Conservation (phyloP, 2,888 invertebrate species). For the Dexiosoma caninum region DNA sequence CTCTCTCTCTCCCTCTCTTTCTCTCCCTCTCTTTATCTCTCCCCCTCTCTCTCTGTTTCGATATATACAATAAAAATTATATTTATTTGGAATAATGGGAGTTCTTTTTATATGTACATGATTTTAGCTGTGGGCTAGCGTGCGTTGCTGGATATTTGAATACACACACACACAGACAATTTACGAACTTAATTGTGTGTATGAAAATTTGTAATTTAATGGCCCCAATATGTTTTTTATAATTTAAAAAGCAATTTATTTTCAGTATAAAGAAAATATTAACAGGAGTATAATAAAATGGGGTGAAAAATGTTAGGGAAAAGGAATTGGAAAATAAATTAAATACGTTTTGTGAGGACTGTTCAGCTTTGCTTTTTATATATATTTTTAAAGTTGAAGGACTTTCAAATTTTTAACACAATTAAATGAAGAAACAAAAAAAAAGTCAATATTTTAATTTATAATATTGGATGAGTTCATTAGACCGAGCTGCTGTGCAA, state of each 20-base stretch:
- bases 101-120: slow-evolving; percentile 3
- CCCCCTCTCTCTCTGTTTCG: no score
- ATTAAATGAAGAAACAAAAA: no score
- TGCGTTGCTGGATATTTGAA: background rate
- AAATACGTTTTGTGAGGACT: no score
- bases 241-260: slow-evolving; percentile 35
- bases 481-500: no score
- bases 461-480: no score
- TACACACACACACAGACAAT: slow-evolving; percentile 2
- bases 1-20: no score
- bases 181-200: slow-evolving; percentile 52
- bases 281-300: no score
- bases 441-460: background rate
- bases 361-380: no score
- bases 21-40: no score
- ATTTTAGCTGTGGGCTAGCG: background rate
- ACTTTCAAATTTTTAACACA: no score
- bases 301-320: background rate
- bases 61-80: background rate
- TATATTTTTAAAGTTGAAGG: no score
- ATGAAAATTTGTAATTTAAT: slow-evolving; percentile 52
- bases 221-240: slow-evolving; percentile 34
- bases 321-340: background rate
- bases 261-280: background rate
- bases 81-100: slow-evolving; percentile 4